These are phyloP conservation scores for Heliconius erato DNA, from an alignment of 2,888 invertebrate genomes.

Conservation along the genomic window DNA sequence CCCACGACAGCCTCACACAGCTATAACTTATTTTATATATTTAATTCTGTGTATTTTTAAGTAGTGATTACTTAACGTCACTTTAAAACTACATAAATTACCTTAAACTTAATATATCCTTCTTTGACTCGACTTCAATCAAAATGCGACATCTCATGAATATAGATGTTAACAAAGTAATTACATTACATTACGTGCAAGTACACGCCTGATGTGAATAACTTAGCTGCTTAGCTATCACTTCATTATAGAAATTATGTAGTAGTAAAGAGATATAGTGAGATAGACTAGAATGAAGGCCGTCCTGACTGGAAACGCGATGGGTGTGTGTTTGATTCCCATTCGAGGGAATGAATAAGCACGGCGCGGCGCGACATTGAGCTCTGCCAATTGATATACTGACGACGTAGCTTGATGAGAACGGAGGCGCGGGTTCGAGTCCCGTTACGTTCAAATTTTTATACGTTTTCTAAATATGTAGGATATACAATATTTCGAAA, in stretches of 20 bases:
- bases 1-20: background rate
- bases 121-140: slow-evolving; percentile 2
- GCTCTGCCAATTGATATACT: too few species aligned
- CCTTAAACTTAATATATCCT: background rate
- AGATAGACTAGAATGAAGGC: too few species aligned
- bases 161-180: slow-evolving; percentile 12
- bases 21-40: background rate
- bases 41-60: background rate
- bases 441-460: too few species aligned
- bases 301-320: too few species aligned
- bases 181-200: slow-evolving; percentile 25
- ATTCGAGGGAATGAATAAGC: too few species aligned
- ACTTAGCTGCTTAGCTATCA: slow-evolving; percentile 1
- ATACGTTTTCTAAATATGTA: too few species aligned
- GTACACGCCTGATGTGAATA: slow-evolving; percentile 6
- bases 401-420: too few species aligned
- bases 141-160: slow-evolving; percentile 19
- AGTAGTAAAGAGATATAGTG: background rate
- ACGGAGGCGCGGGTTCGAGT: too few species aligned
- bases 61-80: background rate
- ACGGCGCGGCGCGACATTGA: too few species aligned
- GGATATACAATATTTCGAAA: too few species aligned
- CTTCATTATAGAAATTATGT: background rate
- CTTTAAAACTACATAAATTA: slow-evolving; percentile 7
- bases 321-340: too few species aligned